Evolutionary conservation across 2,113 vertebrate genomes (phyloP).

Genomic region (Pollachius pollachius): DNA sequence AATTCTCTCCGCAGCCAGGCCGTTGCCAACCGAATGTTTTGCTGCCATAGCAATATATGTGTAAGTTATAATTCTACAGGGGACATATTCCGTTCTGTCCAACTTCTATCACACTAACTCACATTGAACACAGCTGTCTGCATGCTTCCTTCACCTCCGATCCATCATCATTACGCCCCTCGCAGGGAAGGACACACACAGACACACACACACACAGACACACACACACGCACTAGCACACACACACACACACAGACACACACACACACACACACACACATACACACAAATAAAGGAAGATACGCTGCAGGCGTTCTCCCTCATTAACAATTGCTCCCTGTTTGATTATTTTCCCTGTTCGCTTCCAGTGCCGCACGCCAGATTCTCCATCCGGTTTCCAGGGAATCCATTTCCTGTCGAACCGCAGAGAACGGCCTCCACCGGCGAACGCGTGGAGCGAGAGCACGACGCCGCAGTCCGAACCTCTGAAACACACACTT

Average conservation of each 20-base stretch:
- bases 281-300: conserved; percentile 28
- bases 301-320: conserved; percentile 55
- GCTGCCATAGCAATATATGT: background rate
- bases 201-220: conserved; percentile 21
- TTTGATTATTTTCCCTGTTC: conserved; percentile 68
- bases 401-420: conserved; percentile 55
- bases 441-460: conserved; percentile 36
- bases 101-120: conserved; percentile 25
- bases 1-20: background rate
- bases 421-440: conserved; percentile 34
- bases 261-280: conserved; percentile 26
- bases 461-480: conserved; percentile 7
- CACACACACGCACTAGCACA: conserved; percentile 18
- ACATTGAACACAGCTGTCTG: conserved; percentile 41
- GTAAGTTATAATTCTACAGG: conserved; percentile 17
- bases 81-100: conserved; percentile 17
- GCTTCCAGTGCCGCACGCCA: conserved; percentile 50
- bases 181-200: conserved; percentile 34
- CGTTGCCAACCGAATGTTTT: background rate
- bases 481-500: conserved; percentile 20
- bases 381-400: conserved; percentile 59
- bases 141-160: conserved; percentile 28
- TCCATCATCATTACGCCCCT: conserved; percentile 56
- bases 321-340: conserved; percentile 63
- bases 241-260: conserved; percentile 21